Base-by-base conservation (phyloP, 2,797 vertebrate genomes). In the Diplodus sargus region DNA sequence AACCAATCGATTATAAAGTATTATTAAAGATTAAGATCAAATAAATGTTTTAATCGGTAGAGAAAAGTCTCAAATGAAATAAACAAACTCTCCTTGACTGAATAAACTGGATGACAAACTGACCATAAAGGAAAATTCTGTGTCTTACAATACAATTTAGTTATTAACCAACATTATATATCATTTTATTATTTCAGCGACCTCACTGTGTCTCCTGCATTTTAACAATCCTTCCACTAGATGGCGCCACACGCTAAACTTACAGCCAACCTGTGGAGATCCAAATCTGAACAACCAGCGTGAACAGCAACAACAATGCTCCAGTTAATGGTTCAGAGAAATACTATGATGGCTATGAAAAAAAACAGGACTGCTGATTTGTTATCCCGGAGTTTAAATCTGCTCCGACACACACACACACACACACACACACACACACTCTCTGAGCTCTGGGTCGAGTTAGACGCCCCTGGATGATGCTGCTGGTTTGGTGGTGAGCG, bases 401-500 rank as follows among this genome's bases (percentile, higher is more conserved):
- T 15, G 18, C 49, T 52, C n/a, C 25, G 25, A 67, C 39, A 25
- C 25, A 25, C n/a, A 39, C 42, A 47, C 45, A 47, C 15, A 45
- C 43, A 15, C 43, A 47, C 45, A 45, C 43, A 45, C 43, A 45
- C 13, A 45, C 43, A 67, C 39, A 0, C 48, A 48, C 18, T 59
- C 20, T 25, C 39, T 10, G 20, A 61, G 39, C 1, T 47, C 81
- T 89, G 82, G 83, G 79, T 81, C 65, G 70, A 90, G 85, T 91
- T 62, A 86, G 61, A 78, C 69, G 52, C 51, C 74, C 74, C 67
- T 85, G 76, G 82, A 83, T 86, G 86, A 86, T 76, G 69, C 62
- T 85, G 87, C 87, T 85, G 87, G 88, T 90, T 86, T 57, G 58
- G 61, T 72, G 49, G 81, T 70, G 81, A 90, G 84, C 49, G 10